A percentile compares a stretch with the other conserved stretches of the same genome.
These are phyloP conservation scores for Oreohelix idahoensis DNA, from an alignment of 1,140 invertebrate genomes.

Conservation along the genomic window DNA sequence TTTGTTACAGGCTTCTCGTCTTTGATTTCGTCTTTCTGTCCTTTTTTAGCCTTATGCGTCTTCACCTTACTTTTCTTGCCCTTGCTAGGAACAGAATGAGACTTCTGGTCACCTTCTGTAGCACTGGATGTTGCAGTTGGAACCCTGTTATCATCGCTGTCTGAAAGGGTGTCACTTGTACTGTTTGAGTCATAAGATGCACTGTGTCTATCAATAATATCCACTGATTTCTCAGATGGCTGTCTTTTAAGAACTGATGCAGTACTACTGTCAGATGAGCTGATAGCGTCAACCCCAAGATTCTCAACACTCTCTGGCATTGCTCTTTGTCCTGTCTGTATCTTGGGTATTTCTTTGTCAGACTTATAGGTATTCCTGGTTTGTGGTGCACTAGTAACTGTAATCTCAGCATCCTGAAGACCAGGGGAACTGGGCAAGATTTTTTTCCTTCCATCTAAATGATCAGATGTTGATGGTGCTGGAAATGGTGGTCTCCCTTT, in stretches of 20 bases:
- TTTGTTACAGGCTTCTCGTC: constrained; percentile 50
- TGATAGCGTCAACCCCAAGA: constrained; percentile 39
- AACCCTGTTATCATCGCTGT: constrained; percentile 58
- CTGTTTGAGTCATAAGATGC: constrained; percentile 54
- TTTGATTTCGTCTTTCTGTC: constrained; percentile 16
- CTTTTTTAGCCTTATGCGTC: constrained; percentile 25
- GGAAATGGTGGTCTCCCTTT: constrained; percentile 40
- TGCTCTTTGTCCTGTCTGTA: constrained; percentile 50
- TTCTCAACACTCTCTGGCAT: constrained; percentile 55
- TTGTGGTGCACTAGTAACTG: constrained; percentile 46
- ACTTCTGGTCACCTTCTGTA: constrained; percentile 34
- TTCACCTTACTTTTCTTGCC: constrained; percentile 51
- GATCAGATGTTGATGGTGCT: constrained; percentile 35
- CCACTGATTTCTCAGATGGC: neutral
- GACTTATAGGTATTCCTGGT: constrained; percentile 51
- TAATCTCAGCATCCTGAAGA: constrained; percentile 19
- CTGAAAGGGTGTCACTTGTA: constrained; percentile 56
- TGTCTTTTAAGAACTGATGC: constrained; percentile 19
- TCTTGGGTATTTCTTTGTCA: constrained; percentile 55
- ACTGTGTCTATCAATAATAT: constrained; percentile 40
- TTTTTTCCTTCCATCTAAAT: constrained; percentile 51
- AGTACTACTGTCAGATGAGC: constrained; percentile 14
- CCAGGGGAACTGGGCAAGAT: constrained; percentile 56
- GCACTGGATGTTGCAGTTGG: constrained; percentile 34
- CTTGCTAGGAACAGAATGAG: constrained; percentile 36